Conservation (phyloP, 2,113 vertebrate species). For the Epinephelus cyanopodus region DNA sequence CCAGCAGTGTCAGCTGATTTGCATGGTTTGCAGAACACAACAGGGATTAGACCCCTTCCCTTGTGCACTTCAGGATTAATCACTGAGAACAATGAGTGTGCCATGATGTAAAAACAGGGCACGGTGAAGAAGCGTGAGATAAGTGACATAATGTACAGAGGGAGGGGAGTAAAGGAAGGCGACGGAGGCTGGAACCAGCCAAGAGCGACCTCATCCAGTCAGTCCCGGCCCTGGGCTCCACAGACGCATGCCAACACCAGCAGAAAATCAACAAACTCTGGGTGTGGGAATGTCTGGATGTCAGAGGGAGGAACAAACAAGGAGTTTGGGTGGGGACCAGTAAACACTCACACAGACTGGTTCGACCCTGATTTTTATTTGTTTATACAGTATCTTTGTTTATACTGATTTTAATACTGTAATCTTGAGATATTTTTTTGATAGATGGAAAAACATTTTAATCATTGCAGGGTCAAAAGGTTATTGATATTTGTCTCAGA, state of each 20-base stretch:
- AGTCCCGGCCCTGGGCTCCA: slow-evolving; percentile 19
- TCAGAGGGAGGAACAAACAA: not conserved
- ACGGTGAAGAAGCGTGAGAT: slow-evolving; percentile 1
- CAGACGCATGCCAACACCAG: slow-evolving; percentile 33
- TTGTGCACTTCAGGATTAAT: not conserved
- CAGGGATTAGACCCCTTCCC: not conserved
- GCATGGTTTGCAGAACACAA: not conserved
- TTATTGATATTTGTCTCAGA: not conserved
- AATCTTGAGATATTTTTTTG: not conserved
- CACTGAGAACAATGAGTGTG: not conserved
- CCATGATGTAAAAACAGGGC: not conserved
- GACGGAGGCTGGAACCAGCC: slow-evolving; percentile 19
- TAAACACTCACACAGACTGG: slow-evolving; percentile 47
- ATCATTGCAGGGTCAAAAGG: not conserved
- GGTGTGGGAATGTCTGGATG: slow-evolving; percentile 51
- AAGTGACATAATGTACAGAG: not conserved
- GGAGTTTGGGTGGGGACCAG: not conserved
- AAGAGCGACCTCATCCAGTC: slow-evolving; percentile 41
- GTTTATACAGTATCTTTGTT: not conserved
- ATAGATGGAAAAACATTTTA: not conserved
- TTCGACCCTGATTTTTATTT: slow-evolving; percentile 11
- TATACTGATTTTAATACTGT: not conserved
- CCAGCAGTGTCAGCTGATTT: slow-evolving; percentile 11
- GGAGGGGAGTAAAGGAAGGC: not conserved
- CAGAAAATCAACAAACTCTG: slow-evolving; percentile 55